Evolutionary conservation across 1,140 invertebrate species (phyloP).

Genomic region (Trachelipus rathkii): DNA sequence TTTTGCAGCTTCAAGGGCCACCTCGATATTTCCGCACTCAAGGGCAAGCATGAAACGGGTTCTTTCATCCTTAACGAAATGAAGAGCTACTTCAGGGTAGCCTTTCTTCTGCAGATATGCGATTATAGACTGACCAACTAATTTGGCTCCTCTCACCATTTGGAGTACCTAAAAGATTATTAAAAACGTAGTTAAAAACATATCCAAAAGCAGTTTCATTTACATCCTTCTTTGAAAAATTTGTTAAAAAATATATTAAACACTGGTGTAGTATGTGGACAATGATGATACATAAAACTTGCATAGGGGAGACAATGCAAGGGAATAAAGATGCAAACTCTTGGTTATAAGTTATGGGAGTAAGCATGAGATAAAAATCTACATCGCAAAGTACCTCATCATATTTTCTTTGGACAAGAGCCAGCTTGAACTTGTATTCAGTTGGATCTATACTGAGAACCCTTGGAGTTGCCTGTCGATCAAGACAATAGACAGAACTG

Average conservation of each 20-base stretch:
- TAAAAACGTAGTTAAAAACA: too few species aligned
- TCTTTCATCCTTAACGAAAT: constrained; percentile 99
- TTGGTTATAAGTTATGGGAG: too few species aligned
- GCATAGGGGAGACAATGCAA: too few species aligned
- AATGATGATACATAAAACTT: too few species aligned
- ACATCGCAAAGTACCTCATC: constrained; percentile 66
- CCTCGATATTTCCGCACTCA: constrained; percentile 98
- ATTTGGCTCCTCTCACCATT: constrained; percentile 93
- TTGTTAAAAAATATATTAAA: too few species aligned
- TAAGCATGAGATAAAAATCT: too few species aligned
- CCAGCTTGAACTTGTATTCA: constrained; percentile 97
- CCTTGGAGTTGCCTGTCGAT: constrained; percentile 84
- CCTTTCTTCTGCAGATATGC: constrained; percentile 99
- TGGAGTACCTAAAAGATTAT: constrained; percentile 67
- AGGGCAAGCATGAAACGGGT: constrained; percentile 92
- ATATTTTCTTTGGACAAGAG: constrained; percentile 92
- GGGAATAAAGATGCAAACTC: too few species aligned
- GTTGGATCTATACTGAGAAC: constrained; percentile 93
- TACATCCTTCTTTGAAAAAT: too few species aligned
- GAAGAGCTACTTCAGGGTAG: constrained; percentile 98
- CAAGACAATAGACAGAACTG: constrained; percentile 84
- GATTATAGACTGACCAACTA: constrained; percentile 98
- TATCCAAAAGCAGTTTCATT: too few species aligned
- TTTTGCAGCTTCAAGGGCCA: constrained; percentile 86
- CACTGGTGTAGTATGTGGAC: too few species aligned